A percentile compares a stretch with the other conserved stretches of the same genome.
These are phyloP conservation scores for Elaphurus davidianus DNA, from an alignment of 2,113 vertebrate genomes.

Conservation along the genomic window DNA sequence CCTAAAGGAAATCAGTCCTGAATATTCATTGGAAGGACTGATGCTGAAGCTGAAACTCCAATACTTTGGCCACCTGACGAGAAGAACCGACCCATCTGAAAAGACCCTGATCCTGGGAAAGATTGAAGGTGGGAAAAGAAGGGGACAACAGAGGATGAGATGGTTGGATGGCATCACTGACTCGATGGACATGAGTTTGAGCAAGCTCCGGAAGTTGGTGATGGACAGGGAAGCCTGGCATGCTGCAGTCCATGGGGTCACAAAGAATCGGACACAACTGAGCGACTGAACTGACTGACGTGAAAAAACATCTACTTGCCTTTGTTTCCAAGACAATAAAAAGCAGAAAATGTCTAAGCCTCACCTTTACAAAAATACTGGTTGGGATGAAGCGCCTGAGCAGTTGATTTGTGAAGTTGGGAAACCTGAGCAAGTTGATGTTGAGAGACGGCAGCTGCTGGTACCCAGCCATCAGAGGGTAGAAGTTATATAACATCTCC, in stretches of 20 bases:
- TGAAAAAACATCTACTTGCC: not conserved
- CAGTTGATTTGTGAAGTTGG: slow-evolving; percentile 85
- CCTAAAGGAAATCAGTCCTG: not conserved
- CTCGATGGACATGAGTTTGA: not conserved
- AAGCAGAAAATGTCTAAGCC: not conserved
- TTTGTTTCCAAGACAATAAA: not conserved
- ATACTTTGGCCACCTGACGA: not conserved
- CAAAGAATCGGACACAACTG: not conserved
- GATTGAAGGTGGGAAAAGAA: not conserved
- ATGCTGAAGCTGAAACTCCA: not conserved
- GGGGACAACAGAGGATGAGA: not conserved
- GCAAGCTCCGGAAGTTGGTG: not conserved
- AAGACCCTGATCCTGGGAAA: not conserved
- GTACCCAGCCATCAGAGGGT: slow-evolving; percentile 97
- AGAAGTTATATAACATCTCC: slow-evolving; percentile 97
- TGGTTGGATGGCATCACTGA: not conserved
- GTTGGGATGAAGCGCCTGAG: slow-evolving; percentile 94
- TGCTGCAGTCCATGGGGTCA: not conserved
- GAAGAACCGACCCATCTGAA: not conserved
- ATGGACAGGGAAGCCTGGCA: not conserved
- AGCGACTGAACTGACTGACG: not conserved
- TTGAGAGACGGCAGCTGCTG: slow-evolving; percentile 94
- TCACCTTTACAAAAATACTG: slow-evolving; percentile 97
- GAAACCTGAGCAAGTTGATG: slow-evolving; percentile 89
- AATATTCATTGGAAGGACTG: not conserved